These are phyloP conservation scores for Axis porcinus DNA, from an alignment of 2,113 vertebrate genomes.

Conservation along the genomic window DNA sequence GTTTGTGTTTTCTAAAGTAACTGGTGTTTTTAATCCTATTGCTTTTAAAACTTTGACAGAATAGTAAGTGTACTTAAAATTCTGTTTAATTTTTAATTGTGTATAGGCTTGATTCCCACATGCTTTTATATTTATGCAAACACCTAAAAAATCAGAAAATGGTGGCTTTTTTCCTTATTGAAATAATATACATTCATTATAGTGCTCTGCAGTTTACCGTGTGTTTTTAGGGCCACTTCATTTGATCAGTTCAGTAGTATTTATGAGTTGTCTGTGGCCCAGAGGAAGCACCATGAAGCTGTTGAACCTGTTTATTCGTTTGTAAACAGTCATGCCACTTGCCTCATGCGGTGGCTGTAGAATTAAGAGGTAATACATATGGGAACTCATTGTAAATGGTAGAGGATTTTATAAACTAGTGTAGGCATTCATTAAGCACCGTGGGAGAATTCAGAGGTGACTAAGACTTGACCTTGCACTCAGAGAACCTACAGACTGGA, in stretches of 20 bases:
- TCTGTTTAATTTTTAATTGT: not conserved
- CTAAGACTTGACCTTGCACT: not conserved
- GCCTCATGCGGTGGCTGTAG: not conserved
- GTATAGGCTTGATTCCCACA: not conserved
- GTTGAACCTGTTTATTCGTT: not conserved
- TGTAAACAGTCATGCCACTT: not conserved
- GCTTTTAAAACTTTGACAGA: conserved; percentile 10
- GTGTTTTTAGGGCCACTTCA: not conserved
- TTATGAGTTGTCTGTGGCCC: not conserved
- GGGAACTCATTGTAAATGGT: not conserved
- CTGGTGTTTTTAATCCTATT: conserved; percentile 16
- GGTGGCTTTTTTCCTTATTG: not conserved
- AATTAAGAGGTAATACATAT: not conserved
- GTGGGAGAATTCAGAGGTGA: not conserved
- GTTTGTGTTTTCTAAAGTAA: conserved; percentile 26
- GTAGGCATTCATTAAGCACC: not conserved
- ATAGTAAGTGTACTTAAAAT: not conserved
- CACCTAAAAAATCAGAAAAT: not conserved
- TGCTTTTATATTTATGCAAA: conserved; percentile 41
- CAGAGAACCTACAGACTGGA: not conserved
- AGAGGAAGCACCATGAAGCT: not conserved
- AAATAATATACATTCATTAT: not conserved
- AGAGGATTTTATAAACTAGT: not conserved
- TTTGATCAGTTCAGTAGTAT: not conserved
- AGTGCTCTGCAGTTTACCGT: not conserved